Percentiles rank a stretch among this genome's conserved stretches.
Evolutionary conservation across 2,113 vertebrate genomes (phyloP).

Genomic region (Australoheros scitulus): DNA sequence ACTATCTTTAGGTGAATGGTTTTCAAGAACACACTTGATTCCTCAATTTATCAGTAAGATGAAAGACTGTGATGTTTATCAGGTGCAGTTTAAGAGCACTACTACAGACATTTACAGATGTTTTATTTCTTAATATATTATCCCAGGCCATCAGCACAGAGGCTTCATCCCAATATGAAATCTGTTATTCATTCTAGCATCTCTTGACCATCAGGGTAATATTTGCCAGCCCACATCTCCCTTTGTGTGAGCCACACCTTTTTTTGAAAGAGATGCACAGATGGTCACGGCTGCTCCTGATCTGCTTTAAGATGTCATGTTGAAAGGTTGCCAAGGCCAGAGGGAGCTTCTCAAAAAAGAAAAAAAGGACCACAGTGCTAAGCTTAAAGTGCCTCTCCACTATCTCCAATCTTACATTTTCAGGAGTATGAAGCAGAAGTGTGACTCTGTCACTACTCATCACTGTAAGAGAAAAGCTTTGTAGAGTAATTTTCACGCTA

Average conservation of each 20-base stretch:
- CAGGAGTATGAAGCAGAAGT: slow-evolving; percentile 2
- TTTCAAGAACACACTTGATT: background rate
- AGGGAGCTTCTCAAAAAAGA: slow-evolving; percentile 53
- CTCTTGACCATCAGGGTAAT: slow-evolving; percentile 31
- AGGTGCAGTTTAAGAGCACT: background rate
- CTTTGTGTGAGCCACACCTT: slow-evolving; percentile 28
- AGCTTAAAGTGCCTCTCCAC: slow-evolving; percentile 1
- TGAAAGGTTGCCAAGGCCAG: slow-evolving; percentile 49
- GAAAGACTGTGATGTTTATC: slow-evolving; percentile 5
- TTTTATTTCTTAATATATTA: slow-evolving; percentile 13
- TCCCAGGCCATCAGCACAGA: slow-evolving; percentile 1
- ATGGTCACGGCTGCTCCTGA: slow-evolving; percentile 33
- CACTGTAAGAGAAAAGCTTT: background rate
- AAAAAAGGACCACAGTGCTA: slow-evolving; percentile 14
- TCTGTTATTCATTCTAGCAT: slow-evolving; percentile 58
- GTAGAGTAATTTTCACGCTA: background rate
- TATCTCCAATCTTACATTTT: slow-evolving; percentile 13
- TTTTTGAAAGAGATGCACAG: slow-evolving; percentile 22
- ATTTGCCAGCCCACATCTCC: slow-evolving; percentile 16
- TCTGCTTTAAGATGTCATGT: slow-evolving; percentile 36
- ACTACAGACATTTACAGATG: background rate
- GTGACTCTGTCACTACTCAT: background rate
- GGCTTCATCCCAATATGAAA: slow-evolving; percentile 35
- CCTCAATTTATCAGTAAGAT: background rate
- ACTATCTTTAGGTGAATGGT: background rate